phyloP scores from a whole-genome alignment of 2,797 vertebrate genomes.

The Danio aesculapii region DNA sequence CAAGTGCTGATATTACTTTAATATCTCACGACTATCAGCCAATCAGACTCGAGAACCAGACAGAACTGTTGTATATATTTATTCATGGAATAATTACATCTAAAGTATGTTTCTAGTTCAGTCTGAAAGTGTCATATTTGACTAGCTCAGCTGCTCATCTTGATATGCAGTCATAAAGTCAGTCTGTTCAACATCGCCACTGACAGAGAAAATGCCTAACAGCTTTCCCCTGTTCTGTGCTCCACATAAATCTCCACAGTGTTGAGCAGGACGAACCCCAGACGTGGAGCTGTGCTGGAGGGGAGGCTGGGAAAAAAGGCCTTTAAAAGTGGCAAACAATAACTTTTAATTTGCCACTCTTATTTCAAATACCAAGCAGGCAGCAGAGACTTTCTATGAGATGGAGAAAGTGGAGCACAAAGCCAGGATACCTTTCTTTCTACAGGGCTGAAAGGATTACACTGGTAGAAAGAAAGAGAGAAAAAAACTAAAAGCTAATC shows the following conservation, averaged over 20 bases:
- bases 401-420: conserved; percentile 53
- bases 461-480: conserved; percentile 52
- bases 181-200: conserved; percentile 33
- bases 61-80: no score
- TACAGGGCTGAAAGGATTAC: conserved; percentile 63
- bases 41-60: no score
- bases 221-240: conserved; percentile 39
- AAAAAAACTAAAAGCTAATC: conserved; percentile 63
- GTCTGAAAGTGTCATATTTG: background rate
- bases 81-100: no score
- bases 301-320: conserved; percentile 38
- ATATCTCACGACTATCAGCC: no score
- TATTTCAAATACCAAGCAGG: conserved; percentile 47
- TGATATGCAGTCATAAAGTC: background rate
- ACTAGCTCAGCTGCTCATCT: background rate
- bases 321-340: conserved; percentile 57
- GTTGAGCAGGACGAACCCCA: conserved; percentile 32
- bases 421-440: conserved; percentile 57
- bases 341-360: conserved; percentile 61
- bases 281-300: conserved; percentile 18
- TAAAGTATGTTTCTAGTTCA: background rate
- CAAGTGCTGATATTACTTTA: no score
- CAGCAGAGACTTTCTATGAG: conserved; percentile 54
- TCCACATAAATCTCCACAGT: conserved; percentile 28
- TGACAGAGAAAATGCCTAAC: conserved; percentile 21